phyloP scores from a whole-genome alignment of 2,113 vertebrate species.

The Callionymus lyra region DNA sequence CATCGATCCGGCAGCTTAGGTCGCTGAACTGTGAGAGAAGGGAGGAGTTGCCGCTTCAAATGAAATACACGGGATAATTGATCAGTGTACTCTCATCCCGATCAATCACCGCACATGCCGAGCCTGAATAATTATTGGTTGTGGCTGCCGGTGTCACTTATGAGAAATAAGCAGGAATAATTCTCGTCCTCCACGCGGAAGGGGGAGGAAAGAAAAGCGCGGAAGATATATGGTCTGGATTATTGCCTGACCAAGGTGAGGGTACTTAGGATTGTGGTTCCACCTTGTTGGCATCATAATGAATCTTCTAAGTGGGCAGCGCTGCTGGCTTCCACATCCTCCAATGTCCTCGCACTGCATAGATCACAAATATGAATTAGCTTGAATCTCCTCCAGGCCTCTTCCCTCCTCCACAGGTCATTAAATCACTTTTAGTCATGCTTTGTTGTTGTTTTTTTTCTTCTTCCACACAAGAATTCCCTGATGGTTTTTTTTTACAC shows the following conservation, averaged over 20 bases:
- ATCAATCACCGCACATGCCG: slow-evolving; percentile 60
- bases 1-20: slow-evolving; percentile 44
- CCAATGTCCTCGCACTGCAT: slow-evolving; percentile 27
- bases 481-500: background rate
- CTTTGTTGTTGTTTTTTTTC: slow-evolving; percentile 1
- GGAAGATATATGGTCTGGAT: slow-evolving; percentile 58
- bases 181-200: slow-evolving; percentile 37
- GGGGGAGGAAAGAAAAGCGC: slow-evolving; percentile 47
- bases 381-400: slow-evolving; percentile 14
- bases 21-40: slow-evolving; percentile 44
- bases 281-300: slow-evolving; percentile 51
- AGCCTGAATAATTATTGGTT: slow-evolving; percentile 67
- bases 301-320: slow-evolving; percentile 31
- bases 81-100: slow-evolving; percentile 61
- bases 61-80: slow-evolving; percentile 88
- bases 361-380: slow-evolving; percentile 28
- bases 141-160: slow-evolving; percentile 57
- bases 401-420: slow-evolving; percentile 25
- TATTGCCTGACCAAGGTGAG: slow-evolving; percentile 49
- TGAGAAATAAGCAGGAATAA: slow-evolving; percentile 66
- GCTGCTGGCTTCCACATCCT: slow-evolving; percentile 33
- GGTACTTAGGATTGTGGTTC: slow-evolving; percentile 45
- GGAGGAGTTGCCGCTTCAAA: slow-evolving; percentile 74
- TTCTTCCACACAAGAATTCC: background rate
- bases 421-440: slow-evolving; percentile 9